phyloP scores from a whole-genome alignment of 2,888 invertebrate species.

The Xestia xanthographa region DNA sequence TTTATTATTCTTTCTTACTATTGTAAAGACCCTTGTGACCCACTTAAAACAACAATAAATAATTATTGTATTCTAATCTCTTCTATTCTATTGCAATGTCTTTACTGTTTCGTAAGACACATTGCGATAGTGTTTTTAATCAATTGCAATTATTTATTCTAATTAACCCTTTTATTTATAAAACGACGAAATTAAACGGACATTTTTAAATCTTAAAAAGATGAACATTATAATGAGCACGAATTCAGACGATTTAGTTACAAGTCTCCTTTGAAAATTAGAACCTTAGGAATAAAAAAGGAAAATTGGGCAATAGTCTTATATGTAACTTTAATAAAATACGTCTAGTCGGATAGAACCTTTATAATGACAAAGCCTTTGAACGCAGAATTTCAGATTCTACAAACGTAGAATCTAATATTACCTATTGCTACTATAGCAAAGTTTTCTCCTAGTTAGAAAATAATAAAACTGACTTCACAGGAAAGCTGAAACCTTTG shows the following conservation, averaged over 20 bases:
- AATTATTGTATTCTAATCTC: no score
- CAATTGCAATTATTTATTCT: neutral
- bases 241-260: neutral
- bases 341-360: neutral
- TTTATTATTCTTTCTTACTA: neutral
- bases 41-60: no score
- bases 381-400: conserved; percentile 14
- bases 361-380: conserved; percentile 14
- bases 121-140: neutral
- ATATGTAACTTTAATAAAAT: neutral
- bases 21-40: no score
- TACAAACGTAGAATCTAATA: neutral
- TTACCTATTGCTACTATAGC: neutral
- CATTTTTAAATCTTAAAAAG: neutral
- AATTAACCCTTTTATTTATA: neutral
- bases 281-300: neutral
- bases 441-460: conserved; percentile 3
- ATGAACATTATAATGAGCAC: neutral
- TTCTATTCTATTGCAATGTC: no score
- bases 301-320: neutral
- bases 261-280: conserved; percentile 10
- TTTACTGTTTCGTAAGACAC: no score
- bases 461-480: conserved; percentile 13
- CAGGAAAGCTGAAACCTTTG: conserved; percentile 14
- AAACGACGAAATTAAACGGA: neutral